Evolutionary conservation across 2,888 invertebrate genomes (phyloP).

Genomic region (Ochlodes sylvanus): DNA sequence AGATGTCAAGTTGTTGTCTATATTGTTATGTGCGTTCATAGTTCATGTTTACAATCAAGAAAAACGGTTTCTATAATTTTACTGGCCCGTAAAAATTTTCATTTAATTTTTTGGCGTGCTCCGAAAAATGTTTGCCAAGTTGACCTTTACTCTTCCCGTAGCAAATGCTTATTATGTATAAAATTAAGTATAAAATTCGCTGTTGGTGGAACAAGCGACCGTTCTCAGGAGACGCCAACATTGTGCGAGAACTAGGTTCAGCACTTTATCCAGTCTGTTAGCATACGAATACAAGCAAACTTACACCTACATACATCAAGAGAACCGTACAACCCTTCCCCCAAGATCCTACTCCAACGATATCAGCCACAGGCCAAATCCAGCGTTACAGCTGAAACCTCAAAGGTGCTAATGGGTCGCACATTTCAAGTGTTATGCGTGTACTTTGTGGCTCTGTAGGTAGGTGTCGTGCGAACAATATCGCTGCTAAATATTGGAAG

Average conservation of each 20-base stretch:
- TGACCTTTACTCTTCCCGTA: not conserved
- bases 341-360: not conserved
- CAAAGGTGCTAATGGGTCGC: not conserved
- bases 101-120: too few species aligned
- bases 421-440: not conserved
- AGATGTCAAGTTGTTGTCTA: too few species aligned
- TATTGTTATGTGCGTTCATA: too few species aligned
- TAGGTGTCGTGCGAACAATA: not conserved
- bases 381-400: not conserved
- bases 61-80: too few species aligned
- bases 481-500: slow-evolving; percentile 22
- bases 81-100: too few species aligned
- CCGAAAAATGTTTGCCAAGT: not conserved
- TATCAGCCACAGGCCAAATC: not conserved
- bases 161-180: not conserved
- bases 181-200: not conserved
- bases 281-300: slow-evolving; percentile 24
- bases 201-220: not conserved
- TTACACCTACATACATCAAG: slow-evolving; percentile 28
- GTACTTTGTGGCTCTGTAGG: not conserved
- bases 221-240: slow-evolving; percentile 5
- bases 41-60: too few species aligned
- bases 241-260: slow-evolving; percentile 22
- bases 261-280: slow-evolving; percentile 23
- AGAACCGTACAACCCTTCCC: slow-evolving; percentile 2